Evolutionary conservation across 2,797 vertebrate genomes (phyloP).

Genomic region (Hypotaenidia philippensis): DNA sequence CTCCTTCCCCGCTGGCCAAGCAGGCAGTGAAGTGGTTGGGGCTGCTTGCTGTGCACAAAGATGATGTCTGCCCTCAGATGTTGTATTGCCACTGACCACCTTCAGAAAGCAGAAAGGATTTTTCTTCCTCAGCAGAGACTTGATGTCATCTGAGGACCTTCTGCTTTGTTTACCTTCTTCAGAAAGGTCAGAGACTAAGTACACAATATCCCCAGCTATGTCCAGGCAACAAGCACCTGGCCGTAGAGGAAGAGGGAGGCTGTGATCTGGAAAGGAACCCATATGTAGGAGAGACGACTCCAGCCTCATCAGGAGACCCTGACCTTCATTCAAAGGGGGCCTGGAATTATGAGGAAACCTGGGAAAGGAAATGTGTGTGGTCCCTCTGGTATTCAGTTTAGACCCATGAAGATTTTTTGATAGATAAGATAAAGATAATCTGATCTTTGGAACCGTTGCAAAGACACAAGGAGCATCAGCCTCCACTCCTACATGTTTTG

Average conservation of each 20-base stretch:
- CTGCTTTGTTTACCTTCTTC: background rate
- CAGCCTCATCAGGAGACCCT: background rate
- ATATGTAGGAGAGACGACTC: background rate
- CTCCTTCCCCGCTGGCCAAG: background rate
- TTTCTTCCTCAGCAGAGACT: rapidly evolving
- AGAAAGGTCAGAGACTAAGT: background rate
- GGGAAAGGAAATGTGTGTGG: background rate
- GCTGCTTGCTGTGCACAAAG: background rate
- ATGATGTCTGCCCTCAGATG: background rate
- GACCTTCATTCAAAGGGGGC: background rate
- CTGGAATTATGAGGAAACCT: background rate
- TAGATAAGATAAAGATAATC: constrained; percentile 21
- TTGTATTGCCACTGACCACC: background rate
- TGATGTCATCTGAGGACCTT: background rate
- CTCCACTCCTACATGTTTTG: background rate
- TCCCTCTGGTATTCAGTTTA: background rate
- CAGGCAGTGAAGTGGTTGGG: background rate
- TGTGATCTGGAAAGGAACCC: background rate
- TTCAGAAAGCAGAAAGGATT: background rate
- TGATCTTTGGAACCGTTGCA: background rate
- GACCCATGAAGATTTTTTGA: background rate
- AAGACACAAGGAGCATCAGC: background rate
- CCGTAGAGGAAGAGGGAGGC: background rate
- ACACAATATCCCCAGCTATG: background rate
- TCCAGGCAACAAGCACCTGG: background rate